Base-by-base conservation (phyloP, 2,888 invertebrate genomes). In the Archaeoteleia sp. region DNA sequence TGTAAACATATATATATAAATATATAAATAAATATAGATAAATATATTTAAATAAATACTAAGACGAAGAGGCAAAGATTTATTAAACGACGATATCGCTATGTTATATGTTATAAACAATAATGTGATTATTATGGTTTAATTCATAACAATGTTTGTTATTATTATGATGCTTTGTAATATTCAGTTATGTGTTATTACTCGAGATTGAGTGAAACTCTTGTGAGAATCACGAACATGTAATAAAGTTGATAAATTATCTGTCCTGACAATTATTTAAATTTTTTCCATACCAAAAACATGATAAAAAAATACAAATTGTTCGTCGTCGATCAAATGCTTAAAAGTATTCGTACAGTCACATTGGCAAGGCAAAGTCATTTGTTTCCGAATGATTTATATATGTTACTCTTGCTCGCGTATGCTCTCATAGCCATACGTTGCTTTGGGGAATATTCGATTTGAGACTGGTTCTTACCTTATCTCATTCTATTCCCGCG, bases 181-280 rank as follows among this genome's bases (percentile, higher is more conserved):
- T 75, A 82, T 82, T 84, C 73, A 81, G 80, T 83, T 82, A 78
- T 78, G 81, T 82, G 82, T 83, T 83, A 81, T 83, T 84, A 80
- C 58, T n/a, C n/a, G n/a, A n/a, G n/a, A 58, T 51, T 34, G 43
- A 45, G 60, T 53, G 54, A 63, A 39, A 45, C 49, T 51, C 51
- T 46, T 67, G 63, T 60, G 67, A 67, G 60, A 57, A 63, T 58
- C 63, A 63, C 49, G 46, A 58, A 58, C 62, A 43, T 67, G 67
- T 67, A 70, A 70, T 70, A 70, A 70, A 67, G 54, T 58, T 60
- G 48, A 51, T 58, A 58, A 66, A 63, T 45, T 27, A 27, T 10
- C 39, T 39, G 23, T 10, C 17, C 20, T 9, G 20, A 12, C 10
- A 23, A 23, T n/a, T n/a, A n/a, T n/a, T n/a, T n/a, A n/a, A n/a